Percentiles rank a stretch among this genome's conserved stretches.
phyloP scores from a whole-genome alignment of 2,888 invertebrate genomes.

The Metalampra italica region DNA sequence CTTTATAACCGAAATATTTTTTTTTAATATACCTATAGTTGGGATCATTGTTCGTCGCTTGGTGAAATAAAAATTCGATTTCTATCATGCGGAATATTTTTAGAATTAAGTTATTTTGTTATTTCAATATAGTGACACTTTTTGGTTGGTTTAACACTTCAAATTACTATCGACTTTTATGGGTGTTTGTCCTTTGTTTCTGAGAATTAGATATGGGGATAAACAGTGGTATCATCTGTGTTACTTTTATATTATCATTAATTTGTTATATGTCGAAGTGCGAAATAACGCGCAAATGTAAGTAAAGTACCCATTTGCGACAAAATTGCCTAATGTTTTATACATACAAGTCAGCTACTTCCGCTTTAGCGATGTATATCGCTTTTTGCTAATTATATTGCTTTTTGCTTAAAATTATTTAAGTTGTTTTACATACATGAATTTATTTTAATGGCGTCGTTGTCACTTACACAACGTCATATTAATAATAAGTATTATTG shows the following conservation, averaged over 20 bases:
- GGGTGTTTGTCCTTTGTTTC: constrained; percentile 18
- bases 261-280: constrained; percentile 23
- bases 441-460: no score
- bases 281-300: constrained; percentile 13
- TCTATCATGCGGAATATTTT: neutral
- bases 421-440: no score
- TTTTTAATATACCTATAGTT: no score
- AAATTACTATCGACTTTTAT: neutral
- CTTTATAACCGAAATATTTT: no score
- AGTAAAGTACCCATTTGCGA: neutral
- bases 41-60: no score
- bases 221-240: constrained; percentile 36
- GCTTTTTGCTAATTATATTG: no score
- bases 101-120: neutral
- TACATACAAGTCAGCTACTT: neutral
- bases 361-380: neutral
- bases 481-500: no score
- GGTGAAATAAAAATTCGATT: neutral
- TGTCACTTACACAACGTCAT: no score
- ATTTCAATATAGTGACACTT: neutral
- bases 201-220: constrained; percentile 16
- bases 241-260: constrained; percentile 33
- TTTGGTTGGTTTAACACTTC: neutral
- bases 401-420: no score
- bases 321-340: neutral